Percentiles rank a stretch among this genome's conserved stretches.
phyloP scores from a whole-genome alignment of 1,140 invertebrate species.

The Marisa cornuarietis region DNA sequence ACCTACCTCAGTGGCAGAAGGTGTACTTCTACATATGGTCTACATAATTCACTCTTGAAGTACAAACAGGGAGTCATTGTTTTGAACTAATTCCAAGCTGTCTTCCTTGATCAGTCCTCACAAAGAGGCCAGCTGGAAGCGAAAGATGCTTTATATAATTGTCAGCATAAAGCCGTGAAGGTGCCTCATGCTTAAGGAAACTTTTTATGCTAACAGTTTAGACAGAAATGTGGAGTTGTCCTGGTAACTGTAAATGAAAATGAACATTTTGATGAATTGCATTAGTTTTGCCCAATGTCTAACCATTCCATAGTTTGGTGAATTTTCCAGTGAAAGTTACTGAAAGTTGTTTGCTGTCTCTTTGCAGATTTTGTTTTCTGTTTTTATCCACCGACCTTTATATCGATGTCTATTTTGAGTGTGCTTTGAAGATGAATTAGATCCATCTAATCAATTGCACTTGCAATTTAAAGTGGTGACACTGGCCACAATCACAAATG shows the following conservation, averaged over 20 bases:
- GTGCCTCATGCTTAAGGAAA: neutral
- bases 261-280: neutral
- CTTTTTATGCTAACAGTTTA: no score
- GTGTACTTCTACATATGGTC: constrained; percentile 89
- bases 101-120: neutral
- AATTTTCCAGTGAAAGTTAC: neutral
- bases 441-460: no score
- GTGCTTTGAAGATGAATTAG: no score
- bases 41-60: constrained; percentile 24
- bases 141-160: neutral
- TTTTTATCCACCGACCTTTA: neutral
- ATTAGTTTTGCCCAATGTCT: neutral
- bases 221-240: neutral
- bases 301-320: neutral
- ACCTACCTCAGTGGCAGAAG: constrained; percentile 85
- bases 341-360: neutral
- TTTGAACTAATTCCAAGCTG: neutral
- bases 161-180: neutral
- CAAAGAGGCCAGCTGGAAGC: neutral
- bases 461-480: no score
- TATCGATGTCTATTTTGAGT: no score
- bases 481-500: no score
- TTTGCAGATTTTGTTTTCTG: neutral
- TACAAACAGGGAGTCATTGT: neutral
- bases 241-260: neutral